Conservation (phyloP, 2,797 vertebrate species). For the Argyrosomus regius region DNA sequence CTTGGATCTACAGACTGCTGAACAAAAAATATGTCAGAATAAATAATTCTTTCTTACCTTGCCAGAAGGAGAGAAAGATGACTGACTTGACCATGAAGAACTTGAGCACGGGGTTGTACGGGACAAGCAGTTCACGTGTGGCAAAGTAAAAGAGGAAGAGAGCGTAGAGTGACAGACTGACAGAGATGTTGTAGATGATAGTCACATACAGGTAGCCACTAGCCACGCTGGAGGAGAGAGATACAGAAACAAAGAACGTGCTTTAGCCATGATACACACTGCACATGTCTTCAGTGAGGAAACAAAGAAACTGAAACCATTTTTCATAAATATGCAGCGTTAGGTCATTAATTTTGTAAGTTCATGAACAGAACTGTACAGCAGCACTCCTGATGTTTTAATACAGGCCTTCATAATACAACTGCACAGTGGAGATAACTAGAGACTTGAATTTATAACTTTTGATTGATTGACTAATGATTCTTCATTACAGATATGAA, state of each 20-base stretch:
- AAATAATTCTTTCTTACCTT: constrained; percentile 63
- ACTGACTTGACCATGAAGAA: constrained; percentile 99
- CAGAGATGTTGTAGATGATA: constrained; percentile 98
- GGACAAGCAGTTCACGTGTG: constrained; percentile 94
- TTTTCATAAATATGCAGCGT: not conserved
- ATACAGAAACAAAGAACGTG: not conserved
- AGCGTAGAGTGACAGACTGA: constrained; percentile 97
- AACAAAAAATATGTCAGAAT: not conserved
- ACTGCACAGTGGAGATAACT: not conserved
- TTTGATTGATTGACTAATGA: not conserved
- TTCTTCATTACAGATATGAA: constrained; percentile 6
- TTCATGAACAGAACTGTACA: not conserved
- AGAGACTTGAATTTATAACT: not conserved
- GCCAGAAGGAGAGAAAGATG: constrained; percentile 97
- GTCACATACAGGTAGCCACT: constrained; percentile 97
- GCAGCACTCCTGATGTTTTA: not conserved
- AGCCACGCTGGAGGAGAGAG: constrained; percentile 87
- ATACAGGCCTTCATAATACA: not conserved
- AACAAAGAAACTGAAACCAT: not conserved
- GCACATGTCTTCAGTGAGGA: not conserved
- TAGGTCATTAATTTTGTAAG: not conserved
- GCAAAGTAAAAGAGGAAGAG: constrained; percentile 99
- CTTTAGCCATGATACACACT: not conserved
- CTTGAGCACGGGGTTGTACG: constrained; percentile 98
- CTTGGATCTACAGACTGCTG: not conserved